phyloP scores from a whole-genome alignment of 1,140 invertebrate species.

The Plutomurus gul region DNA sequence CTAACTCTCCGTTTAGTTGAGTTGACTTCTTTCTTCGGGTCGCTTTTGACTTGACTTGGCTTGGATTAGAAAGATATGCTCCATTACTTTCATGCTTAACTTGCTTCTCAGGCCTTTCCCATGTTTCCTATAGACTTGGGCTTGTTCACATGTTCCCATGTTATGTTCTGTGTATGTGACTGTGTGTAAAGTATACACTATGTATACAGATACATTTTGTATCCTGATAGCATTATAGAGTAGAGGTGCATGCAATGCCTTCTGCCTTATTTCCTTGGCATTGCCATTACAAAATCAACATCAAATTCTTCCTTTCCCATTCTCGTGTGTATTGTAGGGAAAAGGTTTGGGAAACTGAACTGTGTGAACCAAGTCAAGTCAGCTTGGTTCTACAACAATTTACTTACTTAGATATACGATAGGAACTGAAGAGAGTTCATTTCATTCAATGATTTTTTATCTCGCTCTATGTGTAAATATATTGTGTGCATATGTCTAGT shows the following conservation, averaged over 20 bases:
- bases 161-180: background rate
- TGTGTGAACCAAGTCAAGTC: too few relatives aligned
- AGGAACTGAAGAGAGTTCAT: background rate
- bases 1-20: conserved; percentile 1
- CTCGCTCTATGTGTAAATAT: background rate
- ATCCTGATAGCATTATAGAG: background rate
- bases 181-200: background rate
- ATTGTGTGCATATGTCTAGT: too few relatives aligned
- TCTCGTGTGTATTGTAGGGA: background rate
- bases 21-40: conserved; percentile 14
- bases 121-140: too few relatives aligned
- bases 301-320: background rate
- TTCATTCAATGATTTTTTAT: conserved; percentile 25
- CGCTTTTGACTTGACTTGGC: background rate
- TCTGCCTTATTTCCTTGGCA: background rate
- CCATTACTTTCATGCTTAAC: conserved; percentile 24
- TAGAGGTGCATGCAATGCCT: background rate
- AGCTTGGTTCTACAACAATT: background rate
- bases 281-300: background rate
- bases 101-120: background rate
- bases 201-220: background rate
- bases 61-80: conserved; percentile 27
- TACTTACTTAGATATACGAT: conserved; percentile 9
- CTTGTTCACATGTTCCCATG: too few relatives aligned
- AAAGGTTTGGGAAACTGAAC: background rate